Conservation (phyloP, 35 echinoderm and acorn worm species). For the Apostichopus californicus region DNA sequence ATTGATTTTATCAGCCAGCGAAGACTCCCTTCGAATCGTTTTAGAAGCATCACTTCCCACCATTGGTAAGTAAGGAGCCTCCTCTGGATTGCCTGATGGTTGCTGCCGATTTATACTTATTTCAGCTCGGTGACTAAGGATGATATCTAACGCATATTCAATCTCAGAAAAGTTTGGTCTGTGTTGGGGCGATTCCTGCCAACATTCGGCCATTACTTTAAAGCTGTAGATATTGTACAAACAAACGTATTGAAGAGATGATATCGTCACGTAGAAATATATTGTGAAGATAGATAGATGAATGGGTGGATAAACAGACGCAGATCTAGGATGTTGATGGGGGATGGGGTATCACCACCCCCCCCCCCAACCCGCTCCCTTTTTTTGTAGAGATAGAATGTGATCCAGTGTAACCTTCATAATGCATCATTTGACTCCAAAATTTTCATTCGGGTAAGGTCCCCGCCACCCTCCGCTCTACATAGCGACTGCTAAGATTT, state of each 20-base stretch:
- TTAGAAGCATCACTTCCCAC: neutral
- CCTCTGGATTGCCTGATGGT: neutral
- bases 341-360: too few species aligned
- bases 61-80: constrained; percentile 21
- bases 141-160: constrained; percentile 70
- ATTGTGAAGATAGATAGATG: too few species aligned
- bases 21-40: neutral
- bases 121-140: constrained; percentile 55
- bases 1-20: constrained; percentile 18
- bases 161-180: constrained; percentile 77
- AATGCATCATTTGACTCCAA: too few species aligned
- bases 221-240: constrained; percentile 53
- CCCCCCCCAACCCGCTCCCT: too few species aligned
- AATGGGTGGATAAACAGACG: too few species aligned
- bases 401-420: too few species aligned
- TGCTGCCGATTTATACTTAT: neutral
- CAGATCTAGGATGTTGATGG: too few species aligned
- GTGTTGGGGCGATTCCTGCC: constrained; percentile 68
- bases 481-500: neutral
- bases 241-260: too few species aligned
- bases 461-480: too few species aligned
- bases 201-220: constrained; percentile 77
- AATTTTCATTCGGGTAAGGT: too few species aligned
- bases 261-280: too few species aligned
- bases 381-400: too few species aligned